These are phyloP conservation scores for Brachionus rubens DNA, from an alignment of 1,140 invertebrate genomes.

Conservation along the genomic window DNA sequence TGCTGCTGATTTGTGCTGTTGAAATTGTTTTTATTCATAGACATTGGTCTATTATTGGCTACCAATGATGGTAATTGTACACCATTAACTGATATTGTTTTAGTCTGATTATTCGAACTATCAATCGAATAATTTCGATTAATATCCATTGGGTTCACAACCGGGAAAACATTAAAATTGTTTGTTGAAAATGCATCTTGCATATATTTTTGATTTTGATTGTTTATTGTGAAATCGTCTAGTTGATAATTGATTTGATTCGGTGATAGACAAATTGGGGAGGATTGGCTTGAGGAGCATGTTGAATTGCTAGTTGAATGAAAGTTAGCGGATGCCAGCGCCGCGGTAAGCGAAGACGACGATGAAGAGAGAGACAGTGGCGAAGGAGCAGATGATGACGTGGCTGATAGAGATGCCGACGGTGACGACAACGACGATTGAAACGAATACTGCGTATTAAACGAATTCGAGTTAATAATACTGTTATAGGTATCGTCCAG, in stretches of 20 bases:
- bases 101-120: slow-evolving; percentile 12
- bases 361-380: slow-evolving; percentile 27
- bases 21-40: background rate
- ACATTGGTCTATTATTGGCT: background rate
- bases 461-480: slow-evolving; percentile 30
- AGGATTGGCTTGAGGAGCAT: slow-evolving; percentile 10
- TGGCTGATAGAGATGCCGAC: background rate
- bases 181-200: background rate
- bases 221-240: background rate
- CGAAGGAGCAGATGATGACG: slow-evolving; percentile 40
- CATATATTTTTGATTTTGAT: background rate
- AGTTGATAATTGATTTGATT: slow-evolving; percentile 33
- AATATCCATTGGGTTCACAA: slow-evolving; percentile 43
- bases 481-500: slow-evolving; percentile 19
- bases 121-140: slow-evolving; percentile 15
- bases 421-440: background rate
- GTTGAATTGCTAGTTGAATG: background rate
- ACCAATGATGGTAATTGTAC: background rate
- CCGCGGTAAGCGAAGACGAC: slow-evolving; percentile 24
- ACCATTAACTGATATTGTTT: background rate
- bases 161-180: background rate
- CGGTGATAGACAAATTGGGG: slow-evolving; percentile 6
- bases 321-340: background rate
- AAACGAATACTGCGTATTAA: background rate
- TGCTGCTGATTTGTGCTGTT: slow-evolving; percentile 1